Base-by-base conservation (phyloP, 1,140 invertebrate species). In the Drosophila nasuta region DNA sequence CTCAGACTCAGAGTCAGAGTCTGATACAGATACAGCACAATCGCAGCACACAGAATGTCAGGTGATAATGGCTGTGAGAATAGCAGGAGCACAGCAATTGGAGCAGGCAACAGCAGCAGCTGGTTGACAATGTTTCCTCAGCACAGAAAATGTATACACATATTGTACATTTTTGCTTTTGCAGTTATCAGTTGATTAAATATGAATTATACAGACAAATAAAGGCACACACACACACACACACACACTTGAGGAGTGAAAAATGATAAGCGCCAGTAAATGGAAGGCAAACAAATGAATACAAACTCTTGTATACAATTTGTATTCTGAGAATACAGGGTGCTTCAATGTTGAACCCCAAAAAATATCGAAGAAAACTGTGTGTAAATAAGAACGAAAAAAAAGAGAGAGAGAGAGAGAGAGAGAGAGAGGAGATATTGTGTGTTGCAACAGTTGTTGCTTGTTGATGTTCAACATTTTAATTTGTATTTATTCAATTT, bases 141-240 rank as follows among this genome's bases (percentile, higher is more conserved):
- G 35, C 30, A 59, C 38, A 78, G 20, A 62, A 54, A 51, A 62
- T 58, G 48, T 46, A 59, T 51, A 25, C 20, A 74, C 20, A 79
- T 54, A 81, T 41, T 57, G 65, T 74, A 81, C 64, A 79, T 72
- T 71, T 71, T 48, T 74, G 56, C 63, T 71, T 71, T 48, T 74
- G 56, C 63, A 79, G 79, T 83, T 88, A 88, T 88, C 83, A 88
- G 85, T 88, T 88, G 83, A 88, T 89, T 88, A 89, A 88, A 88
- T 89, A 88, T 89, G 83, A 89, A 89, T 83, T 88, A 89, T 82
- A 82, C 66, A 78, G 72, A 48, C 51, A 86, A 72, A 86, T 70
- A 75, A 71, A 74, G 60, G 63, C 72, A 67, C 62, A 49, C 5
- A 41, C 35, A 57, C 62, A 72, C 41, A 46, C 54, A 35, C 6